phyloP scores from a whole-genome alignment of 2,797 vertebrate species.

The Platyrinchus mystaceus region DNA sequence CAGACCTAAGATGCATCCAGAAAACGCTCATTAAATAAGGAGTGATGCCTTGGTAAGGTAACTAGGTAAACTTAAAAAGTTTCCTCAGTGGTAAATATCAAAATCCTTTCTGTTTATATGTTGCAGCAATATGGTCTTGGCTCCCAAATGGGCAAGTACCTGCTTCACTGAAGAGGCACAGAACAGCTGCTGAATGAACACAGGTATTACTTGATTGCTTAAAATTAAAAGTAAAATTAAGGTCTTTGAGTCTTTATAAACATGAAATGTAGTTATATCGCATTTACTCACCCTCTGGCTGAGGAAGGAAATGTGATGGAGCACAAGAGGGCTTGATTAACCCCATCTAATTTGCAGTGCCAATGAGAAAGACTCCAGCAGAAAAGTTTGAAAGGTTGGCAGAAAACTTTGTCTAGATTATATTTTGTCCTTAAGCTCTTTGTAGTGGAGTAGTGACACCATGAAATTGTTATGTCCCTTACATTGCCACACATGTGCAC shows the following conservation, averaged over 20 bases:
- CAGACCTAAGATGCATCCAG: not conserved
- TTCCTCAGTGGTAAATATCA: not conserved
- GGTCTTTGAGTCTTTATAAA: not conserved
- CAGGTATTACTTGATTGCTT: not conserved
- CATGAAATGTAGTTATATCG: not conserved
- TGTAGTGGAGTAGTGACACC: not conserved
- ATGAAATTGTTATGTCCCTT: not conserved
- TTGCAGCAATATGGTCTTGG: not conserved
- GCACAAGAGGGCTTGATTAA: slow-evolving; percentile 2
- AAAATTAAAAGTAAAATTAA: slow-evolving; percentile 19
- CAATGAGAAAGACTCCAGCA: not conserved
- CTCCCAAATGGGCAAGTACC: not conserved
- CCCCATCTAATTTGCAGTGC: not conserved
- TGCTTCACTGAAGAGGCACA: not conserved
- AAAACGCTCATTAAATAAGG: not conserved
- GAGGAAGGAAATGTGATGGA: not conserved
- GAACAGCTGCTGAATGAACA: slow-evolving; percentile 42
- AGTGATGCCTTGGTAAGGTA: not conserved
- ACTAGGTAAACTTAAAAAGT: not conserved
- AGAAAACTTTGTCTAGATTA: not conserved
- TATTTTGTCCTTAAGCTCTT: not conserved
- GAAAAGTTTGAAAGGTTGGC: not conserved
- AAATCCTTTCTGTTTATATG: not conserved
- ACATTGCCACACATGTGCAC: not conserved
- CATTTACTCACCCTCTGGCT: not conserved